Base-by-base conservation (phyloP, 2,797 vertebrate species). In the Catostomus latipinnis region DNA sequence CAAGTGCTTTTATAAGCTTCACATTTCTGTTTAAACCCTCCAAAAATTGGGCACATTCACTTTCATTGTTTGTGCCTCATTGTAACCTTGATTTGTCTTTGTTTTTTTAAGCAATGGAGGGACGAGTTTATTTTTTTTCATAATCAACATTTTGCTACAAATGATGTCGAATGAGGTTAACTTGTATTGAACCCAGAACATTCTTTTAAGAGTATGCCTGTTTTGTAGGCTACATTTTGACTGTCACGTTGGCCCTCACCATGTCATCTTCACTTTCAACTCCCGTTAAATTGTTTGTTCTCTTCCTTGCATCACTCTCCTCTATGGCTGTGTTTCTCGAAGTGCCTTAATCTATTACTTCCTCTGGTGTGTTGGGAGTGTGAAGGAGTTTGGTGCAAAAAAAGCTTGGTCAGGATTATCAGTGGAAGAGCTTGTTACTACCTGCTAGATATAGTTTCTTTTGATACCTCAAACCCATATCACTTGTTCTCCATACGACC, bases 281-380 rank as follows among this genome's bases (percentile, higher is more conserved):
- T 34, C 4, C 10, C 54, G 34, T 14, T 52, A 8, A 45, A 74
- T 43, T 10, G 34, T 34, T 13, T 0, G 34, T 2, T 14, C 9
- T 62, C 18, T 6, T 11, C n/a, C 9, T 67, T 9, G 50, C 49
- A 5, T 2, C 65, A 53, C 43, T 45, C 18, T 62, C 11, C 56
- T 11, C 49, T 58, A 11, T 3, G 8, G 14, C 52, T 54, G 46
- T 50, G 62, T 65, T 43, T 66, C 50, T 58, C 18, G 6, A 82
- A 82, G 76, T 82, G 81, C 81, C 81, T 82, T 74, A 74, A 78
- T 70, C 70, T 62, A 49, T 50, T 50, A 16, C 61, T 80, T 73
- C 61, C 69, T 66, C 62, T 67, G 18, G 54, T 22, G 46, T 12
- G 22, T 12, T 53, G 66, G 66, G 7, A 80, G 69, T n/a, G 22